These are phyloP conservation scores for Leucoptera coffeella DNA, from an alignment of 2,888 invertebrate genomes.

Conservation along the genomic window DNA sequence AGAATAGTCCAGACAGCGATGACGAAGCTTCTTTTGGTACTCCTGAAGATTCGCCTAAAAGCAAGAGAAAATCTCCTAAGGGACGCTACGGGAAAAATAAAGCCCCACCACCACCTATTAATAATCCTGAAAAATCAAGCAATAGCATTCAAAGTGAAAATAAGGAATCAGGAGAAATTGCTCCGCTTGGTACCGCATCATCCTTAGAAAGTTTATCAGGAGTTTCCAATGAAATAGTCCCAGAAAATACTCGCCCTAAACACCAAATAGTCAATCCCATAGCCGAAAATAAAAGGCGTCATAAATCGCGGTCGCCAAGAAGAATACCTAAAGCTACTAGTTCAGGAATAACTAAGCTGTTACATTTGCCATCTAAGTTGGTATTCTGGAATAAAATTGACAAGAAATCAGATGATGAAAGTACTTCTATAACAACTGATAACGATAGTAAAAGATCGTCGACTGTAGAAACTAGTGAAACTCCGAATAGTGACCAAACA, in stretches of 20 bases:
- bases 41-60: constrained; percentile 36
- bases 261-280: constrained; percentile 16
- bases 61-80: constrained; percentile 23
- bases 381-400: constrained; percentile 50
- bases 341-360: constrained; percentile 33
- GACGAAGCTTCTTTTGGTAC: constrained; percentile 43
- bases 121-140: no score
- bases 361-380: constrained; percentile 50
- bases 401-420: constrained; percentile 16
- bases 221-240: constrained; percentile 6
- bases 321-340: constrained; percentile 17
- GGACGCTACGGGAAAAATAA: constrained; percentile 43
- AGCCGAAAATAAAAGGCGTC: constrained; percentile 20
- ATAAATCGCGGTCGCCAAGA: constrained; percentile 30
- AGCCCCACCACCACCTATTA: constrained; percentile 34
- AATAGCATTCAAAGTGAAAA: no score
- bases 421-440: constrained; percentile 18
- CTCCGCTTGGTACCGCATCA: background rate
- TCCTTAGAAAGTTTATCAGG: background rate
- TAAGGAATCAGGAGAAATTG: background rate
- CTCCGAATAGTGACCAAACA: constrained; percentile 21
- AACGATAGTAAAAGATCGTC: constrained; percentile 27
- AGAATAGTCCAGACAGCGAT: constrained; percentile 27
- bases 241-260: constrained; percentile 20
- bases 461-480: constrained; percentile 17